Conservation (phyloP, 2,113 vertebrate species). For the Brachypodius melanocephalos region DNA sequence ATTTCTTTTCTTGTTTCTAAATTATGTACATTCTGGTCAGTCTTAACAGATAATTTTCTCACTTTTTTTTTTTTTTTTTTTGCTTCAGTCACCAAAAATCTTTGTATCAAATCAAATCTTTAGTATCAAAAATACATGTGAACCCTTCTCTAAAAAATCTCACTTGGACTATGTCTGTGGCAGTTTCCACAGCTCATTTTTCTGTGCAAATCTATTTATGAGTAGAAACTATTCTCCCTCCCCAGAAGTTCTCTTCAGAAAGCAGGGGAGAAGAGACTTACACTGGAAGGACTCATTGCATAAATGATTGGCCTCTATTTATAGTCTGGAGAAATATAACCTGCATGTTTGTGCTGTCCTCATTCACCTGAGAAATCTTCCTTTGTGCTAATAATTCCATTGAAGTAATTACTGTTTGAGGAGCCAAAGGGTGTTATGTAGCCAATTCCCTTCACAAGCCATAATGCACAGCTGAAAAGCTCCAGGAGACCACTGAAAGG, state of each 20-base stretch:
- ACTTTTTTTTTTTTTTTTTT: neutral
- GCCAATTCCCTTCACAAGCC: neutral
- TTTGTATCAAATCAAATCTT: neutral
- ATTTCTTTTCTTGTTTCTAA: neutral
- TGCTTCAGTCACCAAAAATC: neutral
- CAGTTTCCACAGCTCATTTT: neutral
- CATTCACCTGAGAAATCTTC: conserved; percentile 3
- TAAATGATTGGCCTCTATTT: neutral
- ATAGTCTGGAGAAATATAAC: neutral
- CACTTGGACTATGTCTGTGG: neutral
- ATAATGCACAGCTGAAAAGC: conserved; percentile 45
- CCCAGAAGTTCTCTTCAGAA: neutral
- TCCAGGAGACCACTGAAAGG: neutral
- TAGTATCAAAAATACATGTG: neutral
- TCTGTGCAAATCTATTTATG: neutral
- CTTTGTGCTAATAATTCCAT: neutral
- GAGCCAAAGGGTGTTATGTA: neutral
- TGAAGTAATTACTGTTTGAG: conserved; percentile 11
- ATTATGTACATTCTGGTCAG: neutral
- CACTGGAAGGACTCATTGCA: neutral
- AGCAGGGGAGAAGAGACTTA: neutral
- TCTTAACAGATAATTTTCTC: neutral
- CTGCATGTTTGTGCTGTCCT: neutral
- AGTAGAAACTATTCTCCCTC: neutral
- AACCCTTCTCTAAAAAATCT: neutral